A percentile compares a stretch with the other conserved stretches of the same genome.
These are phyloP conservation scores for Tupaia tana DNA, from an alignment of 2,113 vertebrate genomes.

Conservation along the genomic window DNA sequence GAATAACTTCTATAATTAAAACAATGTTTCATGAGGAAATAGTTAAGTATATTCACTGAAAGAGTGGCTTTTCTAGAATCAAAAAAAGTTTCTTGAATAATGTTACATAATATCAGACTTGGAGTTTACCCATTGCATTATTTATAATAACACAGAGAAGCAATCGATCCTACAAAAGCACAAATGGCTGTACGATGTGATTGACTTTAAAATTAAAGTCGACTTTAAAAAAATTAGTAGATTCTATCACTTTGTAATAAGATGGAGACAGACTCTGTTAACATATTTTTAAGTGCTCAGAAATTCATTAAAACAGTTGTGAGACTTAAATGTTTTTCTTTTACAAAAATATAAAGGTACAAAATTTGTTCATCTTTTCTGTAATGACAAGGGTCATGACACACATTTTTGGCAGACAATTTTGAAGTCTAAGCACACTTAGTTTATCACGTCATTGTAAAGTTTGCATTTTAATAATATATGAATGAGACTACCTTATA, in stretches of 20 bases:
- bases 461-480: slow-evolving; percentile 23
- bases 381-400: neutral
- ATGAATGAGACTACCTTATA: neutral
- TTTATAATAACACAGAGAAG: neutral
- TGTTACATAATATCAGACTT: neutral
- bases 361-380: neutral
- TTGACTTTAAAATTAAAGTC: slow-evolving; percentile 22
- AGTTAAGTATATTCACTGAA: neutral
- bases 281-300: neutral
- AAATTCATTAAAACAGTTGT: neutral
- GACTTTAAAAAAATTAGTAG: neutral
- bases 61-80: neutral
- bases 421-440: neutral
- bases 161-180: neutral
- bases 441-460: neutral
- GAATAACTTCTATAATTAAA: slow-evolving; percentile 17
- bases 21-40: neutral
- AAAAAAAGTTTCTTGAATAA: neutral
- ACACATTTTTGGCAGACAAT: neutral
- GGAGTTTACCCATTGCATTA: neutral
- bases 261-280: neutral
- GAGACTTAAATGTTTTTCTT: neutral
- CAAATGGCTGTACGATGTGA: neutral
- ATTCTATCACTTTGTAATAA: neutral
- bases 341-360: neutral